These are phyloP conservation scores for Drosophila subobscura DNA, from an alignment of 1,140 invertebrate species.

Conservation along the genomic window DNA sequence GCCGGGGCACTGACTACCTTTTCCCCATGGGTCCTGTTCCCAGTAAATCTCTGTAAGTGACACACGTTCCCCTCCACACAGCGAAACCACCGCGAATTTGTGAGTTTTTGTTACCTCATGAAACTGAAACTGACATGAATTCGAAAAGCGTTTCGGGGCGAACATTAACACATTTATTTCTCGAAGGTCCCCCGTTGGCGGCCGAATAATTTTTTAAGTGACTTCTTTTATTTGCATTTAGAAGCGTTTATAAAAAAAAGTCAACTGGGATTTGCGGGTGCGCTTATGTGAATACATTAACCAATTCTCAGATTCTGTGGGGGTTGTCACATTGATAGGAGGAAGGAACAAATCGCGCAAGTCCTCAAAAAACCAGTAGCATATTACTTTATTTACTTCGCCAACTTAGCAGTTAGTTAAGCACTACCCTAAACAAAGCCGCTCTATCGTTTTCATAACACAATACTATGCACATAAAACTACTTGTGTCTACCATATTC, in stretches of 20 bases:
- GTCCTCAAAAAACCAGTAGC: not conserved
- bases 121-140: slow-evolving; percentile 76
- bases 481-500: slow-evolving; percentile 13
- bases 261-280: slow-evolving; percentile 54
- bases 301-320: not conserved
- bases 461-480: slow-evolving; percentile 8
- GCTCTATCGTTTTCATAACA: not conserved
- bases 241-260: slow-evolving; percentile 48
- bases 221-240: slow-evolving; percentile 76
- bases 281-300: slow-evolving; percentile 60
- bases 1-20: slow-evolving; percentile 11
- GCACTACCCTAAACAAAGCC: too few relatives aligned
- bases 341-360: not conserved
- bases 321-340: not conserved
- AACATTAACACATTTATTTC: slow-evolving; percentile 74
- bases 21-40: slow-evolving; percentile 26
- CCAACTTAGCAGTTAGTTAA: too few relatives aligned
- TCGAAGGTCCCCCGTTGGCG: slow-evolving; percentile 35
- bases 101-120: slow-evolving; percentile 68
- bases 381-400: too few relatives aligned
- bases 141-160: slow-evolving; percentile 67
- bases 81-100: slow-evolving; percentile 42
- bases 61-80: slow-evolving; percentile 45
- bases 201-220: slow-evolving; percentile 73
- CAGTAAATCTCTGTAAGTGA: slow-evolving; percentile 63